phyloP scores from a whole-genome alignment of 2,888 invertebrate species.

The Parnassius orleans region DNA sequence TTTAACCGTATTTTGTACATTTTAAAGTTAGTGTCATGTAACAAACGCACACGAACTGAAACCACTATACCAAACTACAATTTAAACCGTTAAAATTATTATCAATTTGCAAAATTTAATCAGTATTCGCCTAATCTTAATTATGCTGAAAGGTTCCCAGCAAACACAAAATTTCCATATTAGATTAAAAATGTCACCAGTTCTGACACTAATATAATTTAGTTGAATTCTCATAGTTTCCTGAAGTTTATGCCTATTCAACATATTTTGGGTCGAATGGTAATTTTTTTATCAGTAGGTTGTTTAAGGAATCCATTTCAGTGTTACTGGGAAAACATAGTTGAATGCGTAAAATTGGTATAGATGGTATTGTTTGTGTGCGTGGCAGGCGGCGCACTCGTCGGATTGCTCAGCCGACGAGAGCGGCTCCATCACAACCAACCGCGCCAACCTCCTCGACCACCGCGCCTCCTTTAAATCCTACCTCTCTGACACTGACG shows the following conservation, averaged over 20 bases:
- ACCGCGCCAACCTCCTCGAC: constrained; percentile 87
- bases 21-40: neutral
- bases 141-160: no score
- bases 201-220: no score
- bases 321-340: neutral
- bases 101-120: neutral
- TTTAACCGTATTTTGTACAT: no score
- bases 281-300: neutral
- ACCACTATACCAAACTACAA: constrained; percentile 11
- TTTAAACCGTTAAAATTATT: neutral
- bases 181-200: no score
- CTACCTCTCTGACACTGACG: constrained; percentile 96
- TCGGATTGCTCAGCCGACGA: constrained; percentile 84
- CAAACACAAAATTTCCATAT: no score
- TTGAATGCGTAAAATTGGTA: constrained; percentile 13
- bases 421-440: constrained; percentile 90
- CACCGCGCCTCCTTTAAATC: constrained; percentile 91
- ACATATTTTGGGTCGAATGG: no score
- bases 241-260: no score
- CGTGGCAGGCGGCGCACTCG: constrained; percentile 82
- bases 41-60: constrained; percentile 15
- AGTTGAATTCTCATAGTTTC: no score
- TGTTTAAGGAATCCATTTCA: neutral
- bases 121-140: neutral
- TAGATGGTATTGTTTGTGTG: constrained; percentile 45